These are phyloP conservation scores for Spermophilus dauricus DNA, from an alignment of 2,113 vertebrate species.

Conservation along the genomic window DNA sequence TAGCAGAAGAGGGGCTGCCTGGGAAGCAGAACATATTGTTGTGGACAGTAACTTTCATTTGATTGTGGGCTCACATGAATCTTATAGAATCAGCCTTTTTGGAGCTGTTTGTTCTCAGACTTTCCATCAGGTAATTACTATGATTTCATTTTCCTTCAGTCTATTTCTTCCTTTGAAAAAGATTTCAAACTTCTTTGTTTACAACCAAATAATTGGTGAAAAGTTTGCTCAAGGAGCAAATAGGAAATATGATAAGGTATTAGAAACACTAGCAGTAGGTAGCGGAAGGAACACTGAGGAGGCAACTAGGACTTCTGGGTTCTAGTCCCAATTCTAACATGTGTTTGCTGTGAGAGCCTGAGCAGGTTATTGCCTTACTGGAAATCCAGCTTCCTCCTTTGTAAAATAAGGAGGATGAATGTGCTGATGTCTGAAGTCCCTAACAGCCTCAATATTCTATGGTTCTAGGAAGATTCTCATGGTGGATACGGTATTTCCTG, in stretches of 20 bases:
- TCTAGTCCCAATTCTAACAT: not conserved
- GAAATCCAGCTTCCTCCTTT: not conserved
- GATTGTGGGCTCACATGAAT: not conserved
- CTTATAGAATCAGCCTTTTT: slow-evolving; percentile 99
- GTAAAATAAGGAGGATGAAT: not conserved
- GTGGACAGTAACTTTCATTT: not conserved
- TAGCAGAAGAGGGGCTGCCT: not conserved
- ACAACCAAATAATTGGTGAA: slow-evolving; percentile 31
- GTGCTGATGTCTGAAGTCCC: not conserved
- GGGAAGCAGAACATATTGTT: not conserved
- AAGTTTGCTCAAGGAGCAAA: slow-evolving; percentile 8
- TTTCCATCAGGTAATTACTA: slow-evolving; percentile 95
- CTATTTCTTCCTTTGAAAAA: slow-evolving; percentile 63
- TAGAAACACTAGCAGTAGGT: not conserved
- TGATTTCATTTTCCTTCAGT: slow-evolving; percentile 62
- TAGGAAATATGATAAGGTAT: not conserved
- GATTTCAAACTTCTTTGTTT: not conserved
- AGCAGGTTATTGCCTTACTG: not conserved
- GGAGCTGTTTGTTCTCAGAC: slow-evolving; percentile 97
- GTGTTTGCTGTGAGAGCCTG: not conserved
- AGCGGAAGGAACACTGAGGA: not conserved
- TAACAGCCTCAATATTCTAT: not conserved
- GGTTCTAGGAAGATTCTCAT: not conserved
- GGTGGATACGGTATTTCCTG: not conserved
- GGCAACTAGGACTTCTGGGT: not conserved